Percentiles rank a stretch among this genome's conserved stretches.
Evolutionary conservation across 1,140 invertebrate genomes (phyloP).

Genomic region (Chionoecetes opilio): DNA sequence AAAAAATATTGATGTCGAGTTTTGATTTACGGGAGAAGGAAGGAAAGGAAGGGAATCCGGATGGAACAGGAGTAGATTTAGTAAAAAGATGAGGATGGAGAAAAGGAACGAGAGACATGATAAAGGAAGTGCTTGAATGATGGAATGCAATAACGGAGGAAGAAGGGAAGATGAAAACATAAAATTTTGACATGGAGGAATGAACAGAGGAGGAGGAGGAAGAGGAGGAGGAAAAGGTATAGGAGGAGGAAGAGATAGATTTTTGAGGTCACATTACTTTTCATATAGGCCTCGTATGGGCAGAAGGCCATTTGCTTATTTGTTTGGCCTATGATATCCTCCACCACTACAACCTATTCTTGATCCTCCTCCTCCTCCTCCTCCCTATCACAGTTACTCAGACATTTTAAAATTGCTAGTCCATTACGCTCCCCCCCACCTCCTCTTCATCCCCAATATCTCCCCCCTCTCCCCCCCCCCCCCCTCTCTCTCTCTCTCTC

Average conservation of each 20-base stretch:
- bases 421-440: not conserved
- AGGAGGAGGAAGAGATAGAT: not conserved
- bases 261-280: too few relatives aligned
- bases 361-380: not conserved
- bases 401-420: not conserved
- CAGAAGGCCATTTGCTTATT: too few relatives aligned
- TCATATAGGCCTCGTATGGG: too few relatives aligned
- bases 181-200: not conserved
- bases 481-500: not conserved
- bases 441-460: not conserved
- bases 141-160: not conserved
- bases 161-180: not conserved
- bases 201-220: not conserved
- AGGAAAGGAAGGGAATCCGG: too few relatives aligned
- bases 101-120: too few relatives aligned
- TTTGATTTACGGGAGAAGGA: too few relatives aligned
- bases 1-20: not conserved
- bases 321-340: too few relatives aligned
- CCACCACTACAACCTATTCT: not conserved
- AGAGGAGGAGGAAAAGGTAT: not conserved
- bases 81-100: too few relatives aligned
- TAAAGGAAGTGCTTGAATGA: too few relatives aligned
- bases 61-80: not conserved
- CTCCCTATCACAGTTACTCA: not conserved
- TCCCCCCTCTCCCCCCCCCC: not conserved